Evolutionary conservation across 2,888 invertebrate species (phyloP).

Genomic region (Leptinotarsa juncta): DNA sequence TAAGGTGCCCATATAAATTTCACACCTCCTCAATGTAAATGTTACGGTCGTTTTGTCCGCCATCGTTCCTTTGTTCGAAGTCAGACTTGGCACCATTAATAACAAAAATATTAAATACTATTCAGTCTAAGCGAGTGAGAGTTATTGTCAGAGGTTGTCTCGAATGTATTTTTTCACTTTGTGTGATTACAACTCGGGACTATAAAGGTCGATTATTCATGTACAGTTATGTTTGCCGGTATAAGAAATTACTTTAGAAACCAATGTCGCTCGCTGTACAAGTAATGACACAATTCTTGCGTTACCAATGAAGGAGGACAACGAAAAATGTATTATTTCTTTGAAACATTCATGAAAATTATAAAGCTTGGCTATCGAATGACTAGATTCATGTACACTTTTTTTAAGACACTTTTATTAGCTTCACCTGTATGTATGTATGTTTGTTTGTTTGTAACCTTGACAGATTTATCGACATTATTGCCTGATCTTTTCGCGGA

Average conservation of each 20-base stretch:
- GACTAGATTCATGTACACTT: too few species aligned
- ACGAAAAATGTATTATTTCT: too few species aligned
- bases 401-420: too few species aligned
- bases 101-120: not conserved
- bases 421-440: too few species aligned
- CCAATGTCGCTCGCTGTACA: not conserved
- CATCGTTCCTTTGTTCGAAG: constrained; percentile 1
- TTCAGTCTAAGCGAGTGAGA: not conserved
- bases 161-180: constrained; percentile 2
- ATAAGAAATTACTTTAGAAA: not conserved
- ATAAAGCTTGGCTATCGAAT: too few species aligned
- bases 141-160: not conserved
- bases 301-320: not conserved
- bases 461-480: too few species aligned
- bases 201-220: constrained; percentile 1
- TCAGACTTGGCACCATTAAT: not conserved
- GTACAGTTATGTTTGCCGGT: not conserved
- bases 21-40: constrained; percentile 6
- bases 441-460: too few species aligned
- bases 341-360: too few species aligned
- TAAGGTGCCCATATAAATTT: not conserved
- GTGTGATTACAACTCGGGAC: not conserved
- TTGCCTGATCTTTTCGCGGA: too few species aligned
- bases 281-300: not conserved
- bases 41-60: not conserved